These are phyloP conservation scores for Micropoecilia bifurca DNA, from an alignment of 2,797 vertebrate genomes.

Conservation along the genomic window DNA sequence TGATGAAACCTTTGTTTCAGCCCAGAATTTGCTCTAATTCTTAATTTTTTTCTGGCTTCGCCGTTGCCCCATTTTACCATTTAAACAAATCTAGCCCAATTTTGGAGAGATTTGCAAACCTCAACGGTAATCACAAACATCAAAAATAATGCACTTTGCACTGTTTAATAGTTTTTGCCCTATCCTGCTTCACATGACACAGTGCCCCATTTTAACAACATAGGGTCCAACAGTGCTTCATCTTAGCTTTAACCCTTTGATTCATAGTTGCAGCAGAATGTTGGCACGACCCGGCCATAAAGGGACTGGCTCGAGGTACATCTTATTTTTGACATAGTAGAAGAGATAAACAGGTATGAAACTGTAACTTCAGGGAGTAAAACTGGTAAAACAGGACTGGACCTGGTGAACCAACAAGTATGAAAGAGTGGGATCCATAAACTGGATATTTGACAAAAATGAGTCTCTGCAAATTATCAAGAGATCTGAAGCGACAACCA, in stretches of 20 bases:
- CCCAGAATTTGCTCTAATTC: slow-evolving; percentile 58
- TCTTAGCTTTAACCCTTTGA: slow-evolving; percentile 57
- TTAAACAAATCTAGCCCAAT: slow-evolving; percentile 47
- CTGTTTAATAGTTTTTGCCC: slow-evolving; percentile 40
- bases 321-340: slow-evolving; percentile 47
- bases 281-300: slow-evolving; percentile 69
- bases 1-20: slow-evolving; percentile 55
- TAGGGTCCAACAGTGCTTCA: slow-evolving; percentile 37
- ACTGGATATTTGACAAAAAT: slow-evolving; percentile 51
- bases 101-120: slow-evolving; percentile 33
- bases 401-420: slow-evolving; percentile 63
- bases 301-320: slow-evolving; percentile 49
- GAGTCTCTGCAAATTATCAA: slow-evolving; percentile 31
- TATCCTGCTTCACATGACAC: slow-evolving; percentile 30
- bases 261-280: slow-evolving; percentile 54
- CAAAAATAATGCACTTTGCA: slow-evolving; percentile 65
- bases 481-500: slow-evolving; percentile 36
- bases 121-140: slow-evolving; percentile 38
- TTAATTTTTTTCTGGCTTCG: slow-evolving; percentile 36
- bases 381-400: slow-evolving; percentile 71
- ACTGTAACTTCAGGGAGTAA: slow-evolving; percentile 72
- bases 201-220: slow-evolving; percentile 33
- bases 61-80: slow-evolving; percentile 41
- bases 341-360: slow-evolving; percentile 35
- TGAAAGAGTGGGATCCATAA: slow-evolving; percentile 59